A percentile compares a stretch with the other conserved stretches of the same genome.
Evolutionary conservation across 2,113 vertebrate genomes (phyloP).

Genomic region (Hiodon tergisus): DNA sequence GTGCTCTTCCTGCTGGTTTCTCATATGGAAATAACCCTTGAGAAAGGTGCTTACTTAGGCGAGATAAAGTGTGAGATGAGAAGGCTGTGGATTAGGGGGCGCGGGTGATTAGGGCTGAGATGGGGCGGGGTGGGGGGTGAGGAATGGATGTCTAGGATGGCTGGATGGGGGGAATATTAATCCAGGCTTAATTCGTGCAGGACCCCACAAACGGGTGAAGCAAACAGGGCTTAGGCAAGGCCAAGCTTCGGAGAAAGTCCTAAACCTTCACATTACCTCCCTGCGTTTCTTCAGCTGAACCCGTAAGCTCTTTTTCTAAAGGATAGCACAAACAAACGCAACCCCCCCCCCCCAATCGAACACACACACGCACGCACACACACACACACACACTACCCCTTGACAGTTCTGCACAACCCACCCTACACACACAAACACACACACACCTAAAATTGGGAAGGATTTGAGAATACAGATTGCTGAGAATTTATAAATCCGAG

Average conservation of each 20-base stretch:
- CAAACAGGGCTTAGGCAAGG: slow-evolving; percentile 86
- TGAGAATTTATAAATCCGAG: slow-evolving; percentile 69
- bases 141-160: slow-evolving; percentile 74
- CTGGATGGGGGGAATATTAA: slow-evolving; percentile 96
- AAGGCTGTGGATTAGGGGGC: slow-evolving; percentile 81
- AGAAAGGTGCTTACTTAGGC: slow-evolving; percentile 86
- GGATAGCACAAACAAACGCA: slow-evolving; percentile 83
- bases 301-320: slow-evolving; percentile 94
- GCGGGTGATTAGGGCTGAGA: slow-evolving; percentile 73
- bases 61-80: slow-evolving; percentile 85
- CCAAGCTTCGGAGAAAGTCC: slow-evolving; percentile 87
- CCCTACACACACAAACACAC: slow-evolving; percentile 31
- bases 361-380: slow-evolving; percentile 13
- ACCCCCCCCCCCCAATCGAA: slow-evolving; percentile 8
- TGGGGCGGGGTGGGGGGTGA: slow-evolving; percentile 48
- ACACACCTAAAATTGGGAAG: slow-evolving; percentile 70
- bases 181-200: slow-evolving; percentile 95
- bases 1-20: slow-evolving; percentile 57
- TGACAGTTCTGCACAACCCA: slow-evolving; percentile 15
- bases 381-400: background rate
- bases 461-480: slow-evolving; percentile 81
- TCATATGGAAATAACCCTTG: slow-evolving; percentile 66
- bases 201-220: slow-evolving; percentile 83
- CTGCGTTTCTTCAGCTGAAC: slow-evolving; percentile 87
- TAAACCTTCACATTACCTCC: slow-evolving; percentile 96